These are phyloP conservation scores for Acanthosepion pharaonis DNA, from an alignment of 2,888 invertebrate genomes.

Conservation along the genomic window DNA sequence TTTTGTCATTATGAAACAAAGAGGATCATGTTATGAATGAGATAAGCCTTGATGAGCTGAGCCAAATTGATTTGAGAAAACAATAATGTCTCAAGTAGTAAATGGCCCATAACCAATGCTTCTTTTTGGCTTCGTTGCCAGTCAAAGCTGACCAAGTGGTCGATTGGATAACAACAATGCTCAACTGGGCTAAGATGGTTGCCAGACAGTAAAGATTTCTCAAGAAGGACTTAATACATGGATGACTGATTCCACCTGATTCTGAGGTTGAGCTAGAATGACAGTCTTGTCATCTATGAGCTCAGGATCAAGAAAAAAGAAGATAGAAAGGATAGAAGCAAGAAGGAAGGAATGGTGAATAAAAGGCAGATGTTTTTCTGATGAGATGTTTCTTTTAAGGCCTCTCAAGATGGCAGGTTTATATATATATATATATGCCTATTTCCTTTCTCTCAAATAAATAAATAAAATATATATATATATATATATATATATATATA, in stretches of 20 bases:
- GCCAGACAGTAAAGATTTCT: slow-evolving; percentile 33
- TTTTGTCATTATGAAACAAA: neutral
- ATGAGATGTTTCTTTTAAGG: neutral
- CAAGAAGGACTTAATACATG: slow-evolving; percentile 15
- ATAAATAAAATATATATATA: too few relatives aligned
- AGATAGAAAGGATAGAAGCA: neutral
- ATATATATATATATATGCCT: neutral
- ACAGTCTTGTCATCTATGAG: neutral
- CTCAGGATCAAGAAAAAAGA: neutral
- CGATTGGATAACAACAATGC: neutral
- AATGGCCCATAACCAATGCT: too few relatives aligned
- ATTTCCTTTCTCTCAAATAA: too few relatives aligned
- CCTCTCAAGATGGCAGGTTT: neutral
- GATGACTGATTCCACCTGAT: neutral
- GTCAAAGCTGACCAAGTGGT: neutral
- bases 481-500: too few relatives aligned
- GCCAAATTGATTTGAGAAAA: neutral
- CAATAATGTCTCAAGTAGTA: neutral
- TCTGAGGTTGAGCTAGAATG: neutral
- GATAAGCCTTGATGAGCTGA: neutral
- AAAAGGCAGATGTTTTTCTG: slow-evolving; percentile 6
- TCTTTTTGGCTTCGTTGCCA: neutral
- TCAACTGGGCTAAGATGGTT: neutral
- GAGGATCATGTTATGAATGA: neutral
- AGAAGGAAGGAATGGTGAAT: neutral